Base-by-base conservation (phyloP, 1,140 invertebrate species). In the Magallana ariakensis region DNA sequence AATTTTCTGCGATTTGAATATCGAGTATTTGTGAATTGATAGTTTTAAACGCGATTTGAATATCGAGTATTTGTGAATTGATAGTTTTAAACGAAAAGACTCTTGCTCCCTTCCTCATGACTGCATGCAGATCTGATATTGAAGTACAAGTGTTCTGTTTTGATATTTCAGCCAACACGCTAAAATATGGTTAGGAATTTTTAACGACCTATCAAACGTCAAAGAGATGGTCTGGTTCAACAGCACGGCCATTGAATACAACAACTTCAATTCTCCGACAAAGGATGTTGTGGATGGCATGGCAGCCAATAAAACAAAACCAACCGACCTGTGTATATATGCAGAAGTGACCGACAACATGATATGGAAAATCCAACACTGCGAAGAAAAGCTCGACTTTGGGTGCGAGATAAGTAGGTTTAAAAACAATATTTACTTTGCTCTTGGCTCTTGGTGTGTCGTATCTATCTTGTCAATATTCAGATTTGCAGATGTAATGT, bases 361-460 rank as follows among this genome's bases (percentile, higher is more conserved):
- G n/a, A 16, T n/a, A 53, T 86, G 85, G 85, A 80, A 54, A 56
- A 53, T 86, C 3, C 15, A 22, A n/a, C 53, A 53, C 4, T 86
- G 85, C 58, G 9, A 58, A 8, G 85, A 86, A 62, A 86, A 86
- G 26, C 11, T 81, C 19, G 70, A 80, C 13, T 86, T 81, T n/a
- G 80, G 80, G 9, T 86, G 85, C 57, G 80, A 86, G 82, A 82
- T 82, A 8, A 56, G 80, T 82, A 54, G 54, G 80, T 82, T 19
- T 33, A 22, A 53, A 53, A 33, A 19, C 15, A 62, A 46, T 46
- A 46, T 46, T 46, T 46, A 46, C 33, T 46, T 46, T 46, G 33
- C 33, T 46, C 33, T 46, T 46, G 33, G 33, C 3, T 46, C 33
- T 46, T 46, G 3, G 3, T 46, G 33, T 46, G 5, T 46, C 33